Conservation (phyloP, 2,888 invertebrate genomes). For the Cactoblastis cactorum region DNA sequence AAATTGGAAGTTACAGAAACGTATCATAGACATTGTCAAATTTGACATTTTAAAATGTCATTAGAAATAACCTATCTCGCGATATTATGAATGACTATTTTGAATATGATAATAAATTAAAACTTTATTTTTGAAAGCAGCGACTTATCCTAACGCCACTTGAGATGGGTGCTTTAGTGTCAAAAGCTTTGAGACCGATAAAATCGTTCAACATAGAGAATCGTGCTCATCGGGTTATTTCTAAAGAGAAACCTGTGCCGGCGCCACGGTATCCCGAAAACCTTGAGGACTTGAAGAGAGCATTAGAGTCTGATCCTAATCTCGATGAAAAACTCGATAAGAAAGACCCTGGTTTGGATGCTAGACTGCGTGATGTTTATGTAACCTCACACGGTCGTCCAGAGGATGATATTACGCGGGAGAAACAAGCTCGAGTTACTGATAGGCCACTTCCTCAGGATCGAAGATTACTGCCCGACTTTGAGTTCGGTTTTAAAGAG, state of each 20-base stretch:
- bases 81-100: not conserved
- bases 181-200: slow-evolving; percentile 78
- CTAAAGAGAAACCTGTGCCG: slow-evolving; percentile 81
- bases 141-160: slow-evolving; percentile 49
- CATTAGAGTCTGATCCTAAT: slow-evolving; percentile 81
- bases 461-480: slow-evolving; percentile 68
- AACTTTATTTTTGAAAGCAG: slow-evolving; percentile 13
- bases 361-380: slow-evolving; percentile 84
- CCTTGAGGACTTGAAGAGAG: slow-evolving; percentile 80
- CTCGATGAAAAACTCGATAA: slow-evolving; percentile 80
- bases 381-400: slow-evolving; percentile 82
- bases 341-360: slow-evolving; percentile 82
- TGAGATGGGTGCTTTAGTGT: slow-evolving; percentile 84
- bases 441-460: slow-evolving; percentile 80
- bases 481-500: slow-evolving; percentile 85
- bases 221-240: slow-evolving; percentile 85
- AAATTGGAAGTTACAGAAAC: slow-evolving; percentile 22
- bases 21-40: not conserved
- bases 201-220: slow-evolving; percentile 87
- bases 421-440: slow-evolving; percentile 47
- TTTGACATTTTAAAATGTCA: not conserved
- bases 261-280: slow-evolving; percentile 85
- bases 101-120: not conserved
- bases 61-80: not conserved
- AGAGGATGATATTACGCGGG: slow-evolving; percentile 69